Evolutionary conservation across 2,888 invertebrate species (phyloP), one percentile per base, ranked within the genome.

Genomic region (Apodemia duryi): DNA sequence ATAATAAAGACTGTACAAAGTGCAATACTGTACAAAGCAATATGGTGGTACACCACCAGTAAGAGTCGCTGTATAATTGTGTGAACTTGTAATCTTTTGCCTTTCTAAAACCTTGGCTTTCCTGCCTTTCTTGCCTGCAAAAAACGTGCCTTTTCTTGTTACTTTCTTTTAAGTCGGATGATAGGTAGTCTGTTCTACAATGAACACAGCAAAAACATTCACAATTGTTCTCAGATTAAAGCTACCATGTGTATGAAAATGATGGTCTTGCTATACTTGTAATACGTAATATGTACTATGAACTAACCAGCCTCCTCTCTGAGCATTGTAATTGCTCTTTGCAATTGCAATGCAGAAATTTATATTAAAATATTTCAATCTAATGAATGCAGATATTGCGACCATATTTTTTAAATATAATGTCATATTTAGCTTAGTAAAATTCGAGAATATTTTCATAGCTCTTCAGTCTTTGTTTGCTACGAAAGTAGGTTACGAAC

Each of bases 391-490:
- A 60, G 7, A 60, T 60, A 60, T 60, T 60, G 60, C n/a, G 60
- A 13, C 60, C 3, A 35, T 32, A 57, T 57, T 57, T 60, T 51
- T 60, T 3, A 35, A 60, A 60, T 60, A 60, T 35, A 60, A 60
- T 60, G 13, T 51, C 51, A 51, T n/a, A 7, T 51, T 51, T 60
- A 11, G 60, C 60, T 35, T 13, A 60, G 60, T 35, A 35, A 60
- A 35, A 60, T 60, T 57, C 29, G 35, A 35, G 60, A 60, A 60
- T 60, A 35, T 60, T 60, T 60, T 32, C 60, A 60, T 60, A 13
- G 57, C 57, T 57, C 57, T 57, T 13, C 57, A 57, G 29, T 57
- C 57, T 57, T 57, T 57, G 57, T 57, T 57, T 57, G 57, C 29
- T 35, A 32, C 29, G 57, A 57, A 57, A 57, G 32, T 57, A 57